Conservation (phyloP, 2,797 vertebrate genomes). For the Melanotaenia boesemani region DNA sequence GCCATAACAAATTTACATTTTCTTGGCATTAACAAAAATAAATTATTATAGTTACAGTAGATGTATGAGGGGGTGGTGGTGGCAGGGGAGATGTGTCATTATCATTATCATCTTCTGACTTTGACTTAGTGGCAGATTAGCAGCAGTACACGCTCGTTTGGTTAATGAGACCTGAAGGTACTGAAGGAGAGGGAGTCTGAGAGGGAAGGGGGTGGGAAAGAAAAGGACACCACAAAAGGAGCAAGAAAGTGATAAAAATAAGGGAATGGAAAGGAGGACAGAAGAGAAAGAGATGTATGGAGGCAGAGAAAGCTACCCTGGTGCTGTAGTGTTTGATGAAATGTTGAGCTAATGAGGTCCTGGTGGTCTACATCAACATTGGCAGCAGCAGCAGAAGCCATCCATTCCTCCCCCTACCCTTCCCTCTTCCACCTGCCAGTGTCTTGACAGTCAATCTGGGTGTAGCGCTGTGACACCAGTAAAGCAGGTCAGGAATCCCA, state of each 20-base stretch:
- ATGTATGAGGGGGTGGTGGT: constrained; percentile 4
- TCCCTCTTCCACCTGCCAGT: constrained; percentile 55
- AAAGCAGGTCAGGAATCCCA: constrained; percentile 77
- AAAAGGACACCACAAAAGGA: constrained; percentile 15
- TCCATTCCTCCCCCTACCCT: constrained; percentile 29
- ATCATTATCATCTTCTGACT: constrained; percentile 60
- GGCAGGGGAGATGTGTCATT: constrained; percentile 32
- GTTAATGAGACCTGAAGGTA: constrained; percentile 69
- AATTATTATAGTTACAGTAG: constrained; percentile 46
- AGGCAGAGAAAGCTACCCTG: constrained; percentile 43
- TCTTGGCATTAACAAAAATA: constrained; percentile 60
- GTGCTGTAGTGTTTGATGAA: constrained; percentile 76
- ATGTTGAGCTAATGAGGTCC: constrained; percentile 72
- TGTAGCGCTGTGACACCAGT: constrained; percentile 50
- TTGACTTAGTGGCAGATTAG: constrained; percentile 67
- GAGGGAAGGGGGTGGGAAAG: not conserved
- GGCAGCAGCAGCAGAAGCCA: constrained; percentile 51
- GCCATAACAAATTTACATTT: constrained; percentile 61
- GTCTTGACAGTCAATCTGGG: constrained; percentile 73
- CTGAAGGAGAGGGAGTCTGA: constrained; percentile 4
- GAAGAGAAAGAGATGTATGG: constrained; percentile 33
- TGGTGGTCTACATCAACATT: constrained; percentile 63
- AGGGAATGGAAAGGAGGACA: constrained; percentile 10
- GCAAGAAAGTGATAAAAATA: constrained; percentile 17
- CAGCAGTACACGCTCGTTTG: constrained; percentile 44